Conservation (phyloP, 2,888 invertebrate species). For the Syrphus vitripennis region DNA sequence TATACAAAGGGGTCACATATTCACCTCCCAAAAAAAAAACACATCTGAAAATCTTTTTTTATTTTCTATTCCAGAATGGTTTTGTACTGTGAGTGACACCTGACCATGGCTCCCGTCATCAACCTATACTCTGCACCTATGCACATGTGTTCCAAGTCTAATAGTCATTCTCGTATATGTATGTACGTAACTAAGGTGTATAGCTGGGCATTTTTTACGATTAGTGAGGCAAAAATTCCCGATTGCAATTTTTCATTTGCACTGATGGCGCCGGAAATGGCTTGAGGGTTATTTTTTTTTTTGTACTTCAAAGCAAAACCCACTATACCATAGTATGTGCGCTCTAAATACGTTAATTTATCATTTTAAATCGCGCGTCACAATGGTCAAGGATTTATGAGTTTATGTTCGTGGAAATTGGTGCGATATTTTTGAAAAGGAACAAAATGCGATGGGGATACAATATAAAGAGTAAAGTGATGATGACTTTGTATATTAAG, state of each 20-base stretch:
- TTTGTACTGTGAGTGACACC: constrained; percentile 64
- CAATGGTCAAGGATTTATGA: constrained; percentile 65
- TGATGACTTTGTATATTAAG: constrained; percentile 28
- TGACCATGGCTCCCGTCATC: constrained; percentile 52
- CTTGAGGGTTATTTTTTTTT: not conserved
- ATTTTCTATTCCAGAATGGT: constrained; percentile 24
- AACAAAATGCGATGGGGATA: not conserved
- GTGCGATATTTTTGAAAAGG: constrained; percentile 37
- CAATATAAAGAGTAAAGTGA: not conserved
- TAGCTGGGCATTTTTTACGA: constrained; percentile 64
- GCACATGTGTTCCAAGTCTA: constrained; percentile 59
- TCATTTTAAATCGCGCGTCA: constrained; percentile 68
- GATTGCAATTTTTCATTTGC: constrained; percentile 65
- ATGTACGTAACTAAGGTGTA: constrained; percentile 8
- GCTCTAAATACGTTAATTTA: constrained; percentile 66
- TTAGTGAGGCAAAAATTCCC: constrained; percentile 60
- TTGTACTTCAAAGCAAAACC: constrained; percentile 31
- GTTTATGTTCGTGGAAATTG: constrained; percentile 41
- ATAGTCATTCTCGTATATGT: not conserved
- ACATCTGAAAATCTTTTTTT: constrained; percentile 53
- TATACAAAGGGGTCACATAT: not conserved
- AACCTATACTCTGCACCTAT: constrained; percentile 50
- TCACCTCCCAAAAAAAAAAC: not conserved
- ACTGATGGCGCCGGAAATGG: constrained; percentile 37
- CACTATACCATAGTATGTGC: not conserved